Evolutionary conservation across 2,888 invertebrate species (phyloP).

Genomic region (Notocelia uddmanniana): DNA sequence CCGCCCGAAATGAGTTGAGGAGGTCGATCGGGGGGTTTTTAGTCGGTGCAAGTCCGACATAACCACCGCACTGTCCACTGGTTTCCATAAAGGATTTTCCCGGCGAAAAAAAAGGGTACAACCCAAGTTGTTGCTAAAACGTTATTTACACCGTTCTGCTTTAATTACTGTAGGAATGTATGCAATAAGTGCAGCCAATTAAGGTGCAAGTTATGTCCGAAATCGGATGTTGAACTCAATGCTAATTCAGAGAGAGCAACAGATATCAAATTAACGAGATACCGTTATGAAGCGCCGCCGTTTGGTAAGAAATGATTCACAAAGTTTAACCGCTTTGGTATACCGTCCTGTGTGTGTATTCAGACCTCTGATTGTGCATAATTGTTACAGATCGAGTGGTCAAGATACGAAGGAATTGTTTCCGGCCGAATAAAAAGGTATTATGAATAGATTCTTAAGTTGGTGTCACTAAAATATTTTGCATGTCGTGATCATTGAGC

Average conservation of each 20-base stretch:
- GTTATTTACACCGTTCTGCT: slow-evolving; percentile 19
- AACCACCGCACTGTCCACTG: no score
- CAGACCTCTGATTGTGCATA: background rate
- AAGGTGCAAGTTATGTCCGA: slow-evolving; percentile 48
- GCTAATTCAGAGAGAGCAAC: slow-evolving; percentile 50
- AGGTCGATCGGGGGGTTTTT: no score
- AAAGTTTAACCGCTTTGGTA: background rate
- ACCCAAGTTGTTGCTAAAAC: slow-evolving; percentile 18
- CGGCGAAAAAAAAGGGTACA: no score
- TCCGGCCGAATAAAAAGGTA: background rate
- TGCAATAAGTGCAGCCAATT: slow-evolving; percentile 46
- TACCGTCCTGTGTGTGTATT: no score
- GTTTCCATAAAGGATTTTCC: no score
- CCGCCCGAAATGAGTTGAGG: no score
- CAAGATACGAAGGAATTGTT: background rate
- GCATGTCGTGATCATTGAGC: background rate
- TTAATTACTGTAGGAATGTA: slow-evolving; percentile 46
- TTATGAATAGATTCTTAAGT: background rate
- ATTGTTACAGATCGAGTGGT: background rate
- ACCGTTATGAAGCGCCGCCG: slow-evolving; percentile 52
- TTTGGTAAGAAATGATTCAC: slow-evolving; percentile 5
- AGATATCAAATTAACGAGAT: slow-evolving; percentile 65
- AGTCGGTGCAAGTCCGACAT: no score
- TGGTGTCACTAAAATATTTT: background rate
- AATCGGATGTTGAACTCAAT: slow-evolving; percentile 46